Conservation (phyloP, 2,113 vertebrate genomes). For the Lophura nycthemera region DNA sequence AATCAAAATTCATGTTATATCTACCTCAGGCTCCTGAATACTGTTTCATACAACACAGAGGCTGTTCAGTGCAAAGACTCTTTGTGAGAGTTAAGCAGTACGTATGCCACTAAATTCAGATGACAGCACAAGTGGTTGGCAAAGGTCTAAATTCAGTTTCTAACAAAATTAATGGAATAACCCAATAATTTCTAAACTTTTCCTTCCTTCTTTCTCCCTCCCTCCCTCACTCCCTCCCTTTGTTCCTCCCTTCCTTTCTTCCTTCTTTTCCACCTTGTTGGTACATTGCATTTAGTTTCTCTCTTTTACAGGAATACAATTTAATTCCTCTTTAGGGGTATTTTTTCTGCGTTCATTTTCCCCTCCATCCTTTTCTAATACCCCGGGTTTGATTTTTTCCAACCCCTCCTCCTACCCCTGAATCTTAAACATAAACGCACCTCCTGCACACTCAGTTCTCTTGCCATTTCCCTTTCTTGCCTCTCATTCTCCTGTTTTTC, state of each 20-base stretch:
- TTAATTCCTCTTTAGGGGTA: background rate
- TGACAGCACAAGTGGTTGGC: background rate
- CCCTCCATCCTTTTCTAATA: background rate
- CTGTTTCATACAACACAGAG: background rate
- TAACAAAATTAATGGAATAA: background rate
- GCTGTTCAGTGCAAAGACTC: background rate
- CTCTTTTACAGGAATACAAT: background rate
- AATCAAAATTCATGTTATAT: background rate
- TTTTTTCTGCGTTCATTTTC: background rate
- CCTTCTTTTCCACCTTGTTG: background rate
- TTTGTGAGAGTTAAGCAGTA: background rate
- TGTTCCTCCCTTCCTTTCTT: background rate
- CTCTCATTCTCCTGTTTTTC: slow-evolving; percentile 11
- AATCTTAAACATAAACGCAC: background rate
- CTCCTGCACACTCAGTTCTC: background rate
- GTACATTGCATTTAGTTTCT: background rate
- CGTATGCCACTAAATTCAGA: background rate
- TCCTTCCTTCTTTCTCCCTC: too few relatives aligned
- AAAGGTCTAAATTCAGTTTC: background rate
- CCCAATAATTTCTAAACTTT: background rate
- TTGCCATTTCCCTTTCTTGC: slow-evolving; percentile 6
- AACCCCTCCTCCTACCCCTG: background rate
- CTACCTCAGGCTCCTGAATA: background rate
- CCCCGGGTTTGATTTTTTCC: background rate
- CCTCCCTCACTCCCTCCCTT: background rate